These are phyloP conservation scores for Takifugu rubripes DNA, from an alignment of 2,797 vertebrate species.

Conservation along the genomic window DNA sequence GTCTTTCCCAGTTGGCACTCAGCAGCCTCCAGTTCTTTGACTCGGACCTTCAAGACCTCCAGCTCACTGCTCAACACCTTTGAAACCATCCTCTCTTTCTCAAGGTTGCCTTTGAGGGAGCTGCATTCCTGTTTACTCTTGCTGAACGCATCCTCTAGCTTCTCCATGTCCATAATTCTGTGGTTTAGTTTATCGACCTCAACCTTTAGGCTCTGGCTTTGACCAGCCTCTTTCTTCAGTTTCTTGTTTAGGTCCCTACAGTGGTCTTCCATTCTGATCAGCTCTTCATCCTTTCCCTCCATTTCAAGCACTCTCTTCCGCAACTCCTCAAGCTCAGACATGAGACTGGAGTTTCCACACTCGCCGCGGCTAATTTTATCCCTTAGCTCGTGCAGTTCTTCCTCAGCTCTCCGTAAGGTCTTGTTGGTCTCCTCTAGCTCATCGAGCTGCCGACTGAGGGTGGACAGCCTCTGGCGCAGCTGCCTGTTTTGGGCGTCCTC, in stretches of 20 bases:
- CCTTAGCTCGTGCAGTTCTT: slow-evolving; percentile 90
- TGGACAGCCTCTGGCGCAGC: slow-evolving; percentile 85
- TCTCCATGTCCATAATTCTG: slow-evolving; percentile 92
- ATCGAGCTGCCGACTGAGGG: slow-evolving; percentile 88
- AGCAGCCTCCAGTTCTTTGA: slow-evolving; percentile 86
- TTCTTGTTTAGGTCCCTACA: slow-evolving; percentile 91
- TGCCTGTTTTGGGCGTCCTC: slow-evolving; percentile 91
- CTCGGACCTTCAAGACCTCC: slow-evolving; percentile 84
- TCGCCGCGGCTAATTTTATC: slow-evolving; percentile 90
- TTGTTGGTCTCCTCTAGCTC: slow-evolving; percentile 94
- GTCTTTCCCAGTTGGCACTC: slow-evolving; percentile 88
- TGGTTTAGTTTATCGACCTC: slow-evolving; percentile 92
- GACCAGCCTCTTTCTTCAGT: slow-evolving; percentile 87
- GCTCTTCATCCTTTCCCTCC: slow-evolving; percentile 95
- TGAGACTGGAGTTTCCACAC: slow-evolving; percentile 83
- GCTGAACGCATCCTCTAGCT: slow-evolving; percentile 90
- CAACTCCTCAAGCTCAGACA: slow-evolving; percentile 90
- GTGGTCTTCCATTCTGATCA: slow-evolving; percentile 92
- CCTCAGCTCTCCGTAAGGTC: slow-evolving; percentile 86
- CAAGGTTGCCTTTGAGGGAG: slow-evolving; percentile 86
- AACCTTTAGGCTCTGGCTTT: slow-evolving; percentile 83
- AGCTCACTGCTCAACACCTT: slow-evolving; percentile 87
- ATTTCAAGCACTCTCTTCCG: slow-evolving; percentile 90
- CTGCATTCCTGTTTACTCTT: slow-evolving; percentile 94
- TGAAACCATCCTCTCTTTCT: slow-evolving; percentile 88